Evolutionary conservation across 2,888 invertebrate species (phyloP).

Genomic region (Leptura quadrifasciata): DNA sequence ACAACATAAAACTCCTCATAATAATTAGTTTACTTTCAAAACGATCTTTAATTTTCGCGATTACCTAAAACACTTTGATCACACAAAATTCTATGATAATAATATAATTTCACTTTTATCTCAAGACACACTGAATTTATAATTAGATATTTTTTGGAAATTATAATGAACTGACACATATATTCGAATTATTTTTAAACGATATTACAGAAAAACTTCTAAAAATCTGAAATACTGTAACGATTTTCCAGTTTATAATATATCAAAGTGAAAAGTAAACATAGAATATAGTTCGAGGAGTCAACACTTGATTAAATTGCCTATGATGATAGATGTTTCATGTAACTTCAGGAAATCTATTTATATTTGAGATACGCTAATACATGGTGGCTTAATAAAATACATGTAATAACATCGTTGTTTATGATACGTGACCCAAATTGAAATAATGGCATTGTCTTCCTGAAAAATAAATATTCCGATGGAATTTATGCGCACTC

Average conservation of each 20-base stretch:
- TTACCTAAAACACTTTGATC: not conserved
- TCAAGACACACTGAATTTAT: not conserved
- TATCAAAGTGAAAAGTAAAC: slow-evolving; percentile 7
- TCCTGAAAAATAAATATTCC: not conserved
- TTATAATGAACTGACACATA: not conserved
- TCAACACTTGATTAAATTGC: slow-evolving; percentile 4
- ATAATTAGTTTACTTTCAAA: not conserved
- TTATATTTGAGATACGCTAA: not conserved
- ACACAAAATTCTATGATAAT: not conserved
- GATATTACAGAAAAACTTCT: not conserved
- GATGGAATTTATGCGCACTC: not conserved
- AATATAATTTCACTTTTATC: not conserved
- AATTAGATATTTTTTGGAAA: not conserved
- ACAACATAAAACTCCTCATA: not conserved
- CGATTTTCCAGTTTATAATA: not conserved
- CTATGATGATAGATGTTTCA: slow-evolving; percentile 4
- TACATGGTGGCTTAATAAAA: slow-evolving; percentile 1
- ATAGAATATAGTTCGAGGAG: slow-evolving; percentile 1
- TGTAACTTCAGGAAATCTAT: slow-evolving; percentile 5
- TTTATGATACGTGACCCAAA: slow-evolving; percentile 7
- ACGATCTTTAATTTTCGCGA: not conserved
- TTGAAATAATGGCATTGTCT: slow-evolving; percentile 1
- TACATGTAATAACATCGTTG: not conserved
- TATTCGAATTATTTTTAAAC: not conserved
- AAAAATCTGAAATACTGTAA: not conserved